Evolutionary conservation across 2,888 invertebrate species (phyloP).

Genomic region (Cryptocheilus praepositus): DNA sequence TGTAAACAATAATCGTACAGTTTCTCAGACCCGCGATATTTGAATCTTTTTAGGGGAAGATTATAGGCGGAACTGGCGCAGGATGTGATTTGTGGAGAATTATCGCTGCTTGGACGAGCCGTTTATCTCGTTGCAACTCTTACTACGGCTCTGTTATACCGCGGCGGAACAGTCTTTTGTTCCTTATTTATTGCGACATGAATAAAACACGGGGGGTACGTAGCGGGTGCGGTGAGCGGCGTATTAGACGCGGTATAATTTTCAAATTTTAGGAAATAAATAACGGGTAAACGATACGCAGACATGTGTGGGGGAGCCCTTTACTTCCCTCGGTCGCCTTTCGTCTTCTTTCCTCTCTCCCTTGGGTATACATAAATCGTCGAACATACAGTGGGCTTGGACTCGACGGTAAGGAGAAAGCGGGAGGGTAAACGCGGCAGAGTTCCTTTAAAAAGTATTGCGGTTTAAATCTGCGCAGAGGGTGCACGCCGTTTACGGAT

Average conservation of each 20-base stretch:
- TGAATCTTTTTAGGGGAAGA: conserved; percentile 10
- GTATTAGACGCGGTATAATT: conserved; percentile 73
- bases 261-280: conserved; percentile 73
- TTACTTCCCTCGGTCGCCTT: conserved; percentile 29
- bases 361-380: conserved; percentile 64
- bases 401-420: conserved; percentile 21
- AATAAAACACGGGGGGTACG: conserved; percentile 68
- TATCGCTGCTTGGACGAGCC: too few species aligned
- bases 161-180: conserved; percentile 64
- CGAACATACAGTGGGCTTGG: conserved; percentile 40
- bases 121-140: too few species aligned
- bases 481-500: neutral
- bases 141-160: conserved; percentile 38
- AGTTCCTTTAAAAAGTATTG: conserved; percentile 51
- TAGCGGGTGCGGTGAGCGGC: conserved; percentile 26
- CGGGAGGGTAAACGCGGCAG: conserved; percentile 45
- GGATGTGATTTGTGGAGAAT: conserved; percentile 21
- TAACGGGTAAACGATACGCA: conserved; percentile 73
- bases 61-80: neutral
- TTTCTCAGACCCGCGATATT: neutral
- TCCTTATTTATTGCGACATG: conserved; percentile 71
- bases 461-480: conserved; percentile 35
- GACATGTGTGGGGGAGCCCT: conserved; percentile 57
- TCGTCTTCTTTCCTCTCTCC: conserved; percentile 37
- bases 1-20: too few species aligned